Evolutionary conservation across 2,113 vertebrate species (phyloP), one percentile per base, ranked within the genome.

Genomic region (Sarotherodon lohbergeri): DNA sequence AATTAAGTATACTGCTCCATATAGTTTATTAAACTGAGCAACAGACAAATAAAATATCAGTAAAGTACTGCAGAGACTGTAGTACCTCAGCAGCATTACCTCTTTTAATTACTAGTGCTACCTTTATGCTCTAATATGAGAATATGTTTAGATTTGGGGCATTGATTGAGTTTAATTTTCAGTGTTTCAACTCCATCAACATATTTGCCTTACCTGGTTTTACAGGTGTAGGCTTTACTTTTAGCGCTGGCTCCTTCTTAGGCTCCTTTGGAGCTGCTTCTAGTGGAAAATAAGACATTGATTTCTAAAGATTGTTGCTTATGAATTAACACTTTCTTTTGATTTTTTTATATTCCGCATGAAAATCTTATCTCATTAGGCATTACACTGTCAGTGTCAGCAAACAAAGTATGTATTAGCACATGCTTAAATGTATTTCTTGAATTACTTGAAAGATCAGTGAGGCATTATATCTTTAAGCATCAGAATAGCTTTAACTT

Each of bases 181-280:
- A 50, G 9, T 19, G 43, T 76, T 76, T 76, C 43, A 76, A 39
- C 14, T 17, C 34, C 22, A 46, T 46, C n/a, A 61, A 50, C 22
- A 24, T 63, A 6, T 84, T 82, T 78, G 5, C 5, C 50, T 89
- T 92, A 94, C 91, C 94, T 90, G 81, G 54, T 85, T 89, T 92
- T n/a, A 78, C 52, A 86, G 66, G 55, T 79, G 87, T 48, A 91
- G 59, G 52, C 90, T 84, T 87, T 71, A 80, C 9, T 82, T 90
- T 86, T 73, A 82, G 43, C 34, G 29, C n/a, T 79, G 80, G 73
- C 71, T 91, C 86, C 56, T 86, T 90, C 81, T 84, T 83, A 52
- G 79, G 24, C 55, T 90, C 78, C 22, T 87, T 86, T 1, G 43
- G 32, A 55, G 63, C 86, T 84, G 55, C 76, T 29, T 86, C 50